A percentile compares a stretch with the other conserved stretches of the same genome.
These are phyloP conservation scores for Diarsia brunnea DNA, from an alignment of 2,888 invertebrate species.

Conservation along the genomic window DNA sequence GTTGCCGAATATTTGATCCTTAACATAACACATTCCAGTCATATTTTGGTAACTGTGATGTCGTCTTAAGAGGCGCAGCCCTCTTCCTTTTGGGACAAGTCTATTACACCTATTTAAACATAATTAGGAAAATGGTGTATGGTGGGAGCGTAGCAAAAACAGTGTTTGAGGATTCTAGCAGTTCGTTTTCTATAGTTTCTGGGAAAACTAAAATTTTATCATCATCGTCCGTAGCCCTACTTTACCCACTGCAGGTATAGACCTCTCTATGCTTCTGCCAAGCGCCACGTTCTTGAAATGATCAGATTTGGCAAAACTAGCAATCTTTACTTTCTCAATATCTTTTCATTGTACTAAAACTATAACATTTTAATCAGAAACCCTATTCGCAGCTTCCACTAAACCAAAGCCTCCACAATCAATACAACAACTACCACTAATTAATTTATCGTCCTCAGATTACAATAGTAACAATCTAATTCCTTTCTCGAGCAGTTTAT, in stretches of 20 bases:
- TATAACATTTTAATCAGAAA: background rate
- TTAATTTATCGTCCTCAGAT: constrained; percentile 43
- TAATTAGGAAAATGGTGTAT: background rate
- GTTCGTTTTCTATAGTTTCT: background rate
- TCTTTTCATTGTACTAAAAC: background rate
- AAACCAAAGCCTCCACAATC: constrained; percentile 4
- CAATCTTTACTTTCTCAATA: background rate
- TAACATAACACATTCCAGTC: background rate
- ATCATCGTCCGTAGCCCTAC: too few relatives aligned
- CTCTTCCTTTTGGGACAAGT: background rate
- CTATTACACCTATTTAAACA: background rate
- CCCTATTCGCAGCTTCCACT: background rate
- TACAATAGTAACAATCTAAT: constrained; percentile 40
- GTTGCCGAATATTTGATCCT: constrained; percentile 14
- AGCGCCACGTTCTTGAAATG: too few relatives aligned
- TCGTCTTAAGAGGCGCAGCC: background rate
- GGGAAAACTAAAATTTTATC: background rate
- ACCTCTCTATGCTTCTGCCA: too few relatives aligned
- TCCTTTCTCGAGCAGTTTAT: constrained; percentile 44
- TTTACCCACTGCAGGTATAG: too few relatives aligned
- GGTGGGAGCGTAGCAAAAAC: background rate
- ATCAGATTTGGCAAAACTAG: background rate
- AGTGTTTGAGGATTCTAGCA: background rate
- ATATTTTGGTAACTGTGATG: background rate
- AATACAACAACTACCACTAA: constrained; percentile 29